Conservation (phyloP, 2,888 invertebrate genomes). For the Cecidostiba fungosa region DNA sequence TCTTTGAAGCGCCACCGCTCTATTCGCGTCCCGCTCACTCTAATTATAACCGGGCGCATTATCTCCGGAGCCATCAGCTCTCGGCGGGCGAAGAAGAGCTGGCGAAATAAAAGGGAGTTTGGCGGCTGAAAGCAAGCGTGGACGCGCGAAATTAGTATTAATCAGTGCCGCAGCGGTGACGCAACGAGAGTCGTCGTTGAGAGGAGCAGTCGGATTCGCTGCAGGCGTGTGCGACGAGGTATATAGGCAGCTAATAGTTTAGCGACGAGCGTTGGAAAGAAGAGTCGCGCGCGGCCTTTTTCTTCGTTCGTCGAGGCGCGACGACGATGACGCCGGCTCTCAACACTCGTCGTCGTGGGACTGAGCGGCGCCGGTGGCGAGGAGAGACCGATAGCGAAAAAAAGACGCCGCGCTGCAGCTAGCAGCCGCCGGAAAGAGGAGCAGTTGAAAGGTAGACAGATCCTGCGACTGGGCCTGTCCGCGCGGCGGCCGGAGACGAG, state of each 20-base stretch:
- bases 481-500: constrained; percentile 62
- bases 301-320: constrained; percentile 7
- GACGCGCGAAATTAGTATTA: too few relatives aligned
- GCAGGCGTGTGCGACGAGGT: background rate
- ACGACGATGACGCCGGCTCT: constrained; percentile 37
- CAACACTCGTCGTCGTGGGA: constrained; percentile 35
- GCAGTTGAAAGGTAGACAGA: constrained; percentile 65
- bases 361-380: background rate
- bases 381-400: constrained; percentile 17
- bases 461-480: constrained; percentile 62
- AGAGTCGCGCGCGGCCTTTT: constrained; percentile 25
- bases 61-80: constrained; percentile 36
- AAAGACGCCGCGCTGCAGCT: constrained; percentile 15
- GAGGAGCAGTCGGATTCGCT: constrained; percentile 35
- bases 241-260: too few relatives aligned
- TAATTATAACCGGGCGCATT: constrained; percentile 44
- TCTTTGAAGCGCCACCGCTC: constrained; percentile 13
- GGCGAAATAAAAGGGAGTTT: constrained; percentile 7
- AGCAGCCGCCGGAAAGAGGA: constrained; percentile 31
- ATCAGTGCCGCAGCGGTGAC: constrained; percentile 54
- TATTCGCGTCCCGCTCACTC: constrained; percentile 19
- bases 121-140: background rate
- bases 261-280: constrained; percentile 41
- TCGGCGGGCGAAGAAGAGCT: background rate
- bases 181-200: constrained; percentile 69